Conservation (phyloP, 2,888 invertebrate species). For the Clostera curtula region DNA sequence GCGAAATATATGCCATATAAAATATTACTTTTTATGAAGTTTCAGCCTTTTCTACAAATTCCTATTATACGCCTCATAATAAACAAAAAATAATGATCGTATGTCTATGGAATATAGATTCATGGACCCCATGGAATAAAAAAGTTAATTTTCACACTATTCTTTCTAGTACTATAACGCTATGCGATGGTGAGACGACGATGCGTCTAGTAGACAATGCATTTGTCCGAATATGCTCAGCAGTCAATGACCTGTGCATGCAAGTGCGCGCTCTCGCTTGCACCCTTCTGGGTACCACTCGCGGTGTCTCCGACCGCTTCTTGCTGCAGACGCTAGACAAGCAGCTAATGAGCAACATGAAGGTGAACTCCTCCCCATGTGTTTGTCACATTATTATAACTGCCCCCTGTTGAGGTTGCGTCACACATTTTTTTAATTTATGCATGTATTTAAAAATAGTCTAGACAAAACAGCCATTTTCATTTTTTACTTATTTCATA, state of each 20-base stretch:
- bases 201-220: slow-evolving; percentile 95
- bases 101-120: too few relatives aligned
- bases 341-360: slow-evolving; percentile 96
- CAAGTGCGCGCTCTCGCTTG: slow-evolving; percentile 91
- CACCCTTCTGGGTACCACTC: slow-evolving; percentile 89
- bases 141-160: neutral
- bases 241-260: slow-evolving; percentile 94
- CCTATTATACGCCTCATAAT: too few relatives aligned
- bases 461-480: too few relatives aligned
- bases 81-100: too few relatives aligned
- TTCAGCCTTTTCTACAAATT: too few relatives aligned
- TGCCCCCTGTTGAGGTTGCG: too few relatives aligned
- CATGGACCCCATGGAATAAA: too few relatives aligned
- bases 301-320: slow-evolving; percentile 89
- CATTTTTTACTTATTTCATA: too few relatives aligned
- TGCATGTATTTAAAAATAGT: too few relatives aligned
- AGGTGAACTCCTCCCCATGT: slow-evolving; percentile 63
- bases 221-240: slow-evolving; percentile 94
- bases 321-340: slow-evolving; percentile 97
- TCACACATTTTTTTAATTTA: too few relatives aligned
- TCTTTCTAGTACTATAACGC: slow-evolving; percentile 76
- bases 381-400: slow-evolving; percentile 8
- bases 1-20: too few relatives aligned
- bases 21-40: too few relatives aligned
- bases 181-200: slow-evolving; percentile 85